Conservation (phyloP, 2,888 invertebrate species). For the Rotaria sp. region DNA sequence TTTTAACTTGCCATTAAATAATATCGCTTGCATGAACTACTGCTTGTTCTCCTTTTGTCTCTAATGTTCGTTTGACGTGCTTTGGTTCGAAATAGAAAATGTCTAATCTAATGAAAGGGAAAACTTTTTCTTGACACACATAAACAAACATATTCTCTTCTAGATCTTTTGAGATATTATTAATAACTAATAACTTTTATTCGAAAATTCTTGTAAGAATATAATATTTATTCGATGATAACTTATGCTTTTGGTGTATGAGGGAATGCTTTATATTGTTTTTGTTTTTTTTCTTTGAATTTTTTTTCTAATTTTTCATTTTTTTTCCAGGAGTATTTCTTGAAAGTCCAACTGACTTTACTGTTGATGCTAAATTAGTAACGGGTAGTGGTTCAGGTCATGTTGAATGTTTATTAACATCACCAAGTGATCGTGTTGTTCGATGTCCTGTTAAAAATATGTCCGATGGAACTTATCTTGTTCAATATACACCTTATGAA, state of each 20-base stretch:
- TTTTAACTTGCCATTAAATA: neutral
- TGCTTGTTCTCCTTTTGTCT: neutral
- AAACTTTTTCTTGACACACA: no score
- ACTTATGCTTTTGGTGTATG: neutral
- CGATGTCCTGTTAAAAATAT: constrained; percentile 69
- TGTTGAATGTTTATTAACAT: constrained; percentile 70
- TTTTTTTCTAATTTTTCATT: no score
- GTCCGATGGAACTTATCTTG: constrained; percentile 71
- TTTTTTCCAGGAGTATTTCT: constrained; percentile 65
- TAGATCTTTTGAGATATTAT: neutral
- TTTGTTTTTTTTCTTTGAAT: neutral
- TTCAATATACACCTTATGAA: constrained; percentile 75
- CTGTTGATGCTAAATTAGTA: constrained; percentile 70
- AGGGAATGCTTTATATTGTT: neutral
- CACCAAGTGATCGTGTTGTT: constrained; percentile 68
- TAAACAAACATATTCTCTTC: neutral
- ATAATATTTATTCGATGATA: neutral
- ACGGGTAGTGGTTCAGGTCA: constrained; percentile 65
- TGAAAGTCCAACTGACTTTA: constrained; percentile 71
- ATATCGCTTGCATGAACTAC: neutral
- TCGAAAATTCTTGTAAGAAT: neutral
- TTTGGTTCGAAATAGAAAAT: neutral
- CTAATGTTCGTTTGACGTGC: neutral
- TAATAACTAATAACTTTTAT: neutral
- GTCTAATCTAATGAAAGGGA: neutral